A percentile compares a stretch with the other conserved stretches of the same genome.
phyloP scores from a whole-genome alignment of 1,140 invertebrate species.

The Neuroterus valhalla region DNA sequence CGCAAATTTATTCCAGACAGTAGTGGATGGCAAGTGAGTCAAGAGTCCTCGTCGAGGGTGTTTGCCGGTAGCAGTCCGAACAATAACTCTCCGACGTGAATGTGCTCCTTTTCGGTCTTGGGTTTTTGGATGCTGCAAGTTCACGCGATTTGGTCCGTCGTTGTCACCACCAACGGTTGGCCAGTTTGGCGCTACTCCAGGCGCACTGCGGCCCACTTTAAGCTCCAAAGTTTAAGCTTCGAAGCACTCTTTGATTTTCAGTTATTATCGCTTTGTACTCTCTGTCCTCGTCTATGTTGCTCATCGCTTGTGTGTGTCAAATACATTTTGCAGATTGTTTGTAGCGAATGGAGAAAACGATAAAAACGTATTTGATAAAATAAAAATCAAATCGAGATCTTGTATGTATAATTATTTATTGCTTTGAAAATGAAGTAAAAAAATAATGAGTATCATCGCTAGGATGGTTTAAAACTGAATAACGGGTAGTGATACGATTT shows the following conservation, averaged over 20 bases:
- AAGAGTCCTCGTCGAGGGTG: constrained; percentile 43
- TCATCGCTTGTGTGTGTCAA: constrained; percentile 12
- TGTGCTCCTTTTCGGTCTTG: constrained; percentile 36
- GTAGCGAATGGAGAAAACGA: too few relatives aligned
- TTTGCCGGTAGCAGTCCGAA: constrained; percentile 52
- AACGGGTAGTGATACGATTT: background rate
- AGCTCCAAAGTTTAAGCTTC: constrained; percentile 13
- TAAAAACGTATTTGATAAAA: too few relatives aligned
- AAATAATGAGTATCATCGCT: too few relatives aligned
- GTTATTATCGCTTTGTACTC: background rate
- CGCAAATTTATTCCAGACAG: constrained; percentile 41
- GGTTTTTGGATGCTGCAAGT: constrained; percentile 47
- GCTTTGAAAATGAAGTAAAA: too few relatives aligned
- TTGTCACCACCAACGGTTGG: constrained; percentile 38
- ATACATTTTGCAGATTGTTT: background rate
- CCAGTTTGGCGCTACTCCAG: constrained; percentile 66
- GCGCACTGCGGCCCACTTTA: constrained; percentile 67
- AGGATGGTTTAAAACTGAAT: background rate
- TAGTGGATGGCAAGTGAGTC: constrained; percentile 39
- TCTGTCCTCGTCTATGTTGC: constrained; percentile 8
- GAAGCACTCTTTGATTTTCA: constrained; percentile 16
- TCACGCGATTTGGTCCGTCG: constrained; percentile 18
- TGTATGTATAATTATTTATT: too few relatives aligned
- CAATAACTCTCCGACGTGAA: constrained; percentile 56
- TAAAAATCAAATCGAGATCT: too few relatives aligned